Base-by-base conservation (phyloP, 2,113 vertebrate genomes). In the Telmatochromis bifrenatus region DNA sequence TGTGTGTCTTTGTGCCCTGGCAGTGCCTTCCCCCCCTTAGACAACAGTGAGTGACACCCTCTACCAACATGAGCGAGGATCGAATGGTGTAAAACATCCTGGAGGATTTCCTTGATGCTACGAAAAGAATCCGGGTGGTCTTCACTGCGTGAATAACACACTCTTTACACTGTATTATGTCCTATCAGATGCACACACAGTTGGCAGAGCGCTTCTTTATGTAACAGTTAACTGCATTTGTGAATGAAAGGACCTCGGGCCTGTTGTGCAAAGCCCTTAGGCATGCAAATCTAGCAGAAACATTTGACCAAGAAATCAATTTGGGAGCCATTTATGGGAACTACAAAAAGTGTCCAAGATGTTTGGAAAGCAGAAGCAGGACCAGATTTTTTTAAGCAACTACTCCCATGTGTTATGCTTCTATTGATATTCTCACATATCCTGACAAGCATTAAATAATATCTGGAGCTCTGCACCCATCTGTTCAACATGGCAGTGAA, bases 81-180 rank as follows among this genome's bases (percentile, higher is more conserved):
- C 87, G 84, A 91, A 95, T 84, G 84, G 85, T 68, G 58, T 56
- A 19, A 75, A 80, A 87, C 84, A 88, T 80, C 62, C 33, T 37
- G 54, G 53, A 92, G 92, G 91, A 94, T 92, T 93, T 94, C 92
- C 89, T 92, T 84, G 84, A 23, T n/a, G 89, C 80, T 7, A 75
- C 17, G 33, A 86, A 92, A 91, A 88, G 88, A 65, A 91, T 84
- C 82, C 21, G 90, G 91, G 90, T 92, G 91, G 90, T 88, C 90
- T 56, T 62, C 12, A 47, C 65, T 68, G 79, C 54, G 31, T 84
- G 86, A 87, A 93, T 87, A 89, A 92, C 79, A 82, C 77, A 82
- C 81, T 81, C 58, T 81, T 83, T 86, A 80, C 79, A 89, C 55
- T 56, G 77, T 37, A 88, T 89, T 85, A 77, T 51, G 58, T 55